Evolutionary conservation across 2,888 invertebrate species (phyloP).

Genomic region (Acronicta aceris): DNA sequence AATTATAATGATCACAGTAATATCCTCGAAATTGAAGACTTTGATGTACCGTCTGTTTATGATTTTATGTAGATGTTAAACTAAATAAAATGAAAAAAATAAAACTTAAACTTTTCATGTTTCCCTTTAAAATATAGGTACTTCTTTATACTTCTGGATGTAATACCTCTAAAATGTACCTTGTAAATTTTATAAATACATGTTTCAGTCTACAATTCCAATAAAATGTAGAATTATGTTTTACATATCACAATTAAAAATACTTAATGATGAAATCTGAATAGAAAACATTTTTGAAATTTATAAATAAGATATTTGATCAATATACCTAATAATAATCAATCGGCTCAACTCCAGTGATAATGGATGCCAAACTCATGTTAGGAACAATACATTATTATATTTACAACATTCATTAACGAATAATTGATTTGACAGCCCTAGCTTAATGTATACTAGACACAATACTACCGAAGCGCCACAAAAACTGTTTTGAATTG

Average conservation of each 20-base stretch:
- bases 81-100: constrained; percentile 11
- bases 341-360: constrained; percentile 75
- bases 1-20: constrained; percentile 33
- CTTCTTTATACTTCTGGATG: constrained; percentile 39
- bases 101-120: constrained; percentile 24
- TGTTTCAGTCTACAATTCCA: constrained; percentile 48
- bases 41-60: constrained; percentile 49
- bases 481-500: constrained; percentile 10
- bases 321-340: constrained; percentile 48
- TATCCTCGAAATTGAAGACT: constrained; percentile 44
- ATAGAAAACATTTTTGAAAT: constrained; percentile 50
- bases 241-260: constrained; percentile 59
- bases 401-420: constrained; percentile 36
- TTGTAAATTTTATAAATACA: constrained; percentile 54
- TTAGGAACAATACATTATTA: constrained; percentile 53
- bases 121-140: constrained; percentile 39
- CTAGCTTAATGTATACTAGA: constrained; percentile 26
- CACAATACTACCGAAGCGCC: constrained; percentile 18
- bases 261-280: constrained; percentile 50
- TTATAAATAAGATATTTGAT: constrained; percentile 51
- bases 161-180: constrained; percentile 50
- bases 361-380: constrained; percentile 77
- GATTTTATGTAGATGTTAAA: constrained; percentile 42
- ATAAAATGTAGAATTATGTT: constrained; percentile 56
- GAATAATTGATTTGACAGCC: constrained; percentile 29